Base-by-base conservation (phyloP, 1,140 invertebrate species). In the Dermatophagoides farinae region DNA sequence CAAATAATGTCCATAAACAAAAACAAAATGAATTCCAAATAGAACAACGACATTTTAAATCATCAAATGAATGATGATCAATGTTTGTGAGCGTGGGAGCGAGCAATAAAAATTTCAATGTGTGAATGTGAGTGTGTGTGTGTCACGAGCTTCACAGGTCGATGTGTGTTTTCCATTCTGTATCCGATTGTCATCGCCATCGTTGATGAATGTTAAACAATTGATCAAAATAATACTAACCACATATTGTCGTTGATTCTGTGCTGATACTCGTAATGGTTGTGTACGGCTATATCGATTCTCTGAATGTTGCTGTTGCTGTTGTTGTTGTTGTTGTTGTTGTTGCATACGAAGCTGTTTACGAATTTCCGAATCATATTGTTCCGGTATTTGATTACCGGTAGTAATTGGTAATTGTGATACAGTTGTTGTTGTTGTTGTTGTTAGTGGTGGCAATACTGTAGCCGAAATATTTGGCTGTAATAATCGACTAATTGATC, bases 191-290 rank as follows among this genome's bases (percentile, higher is more conserved):
- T 16, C 41, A 43, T 50, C 5, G 20, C 22, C 5, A 20, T 20
- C 5, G 22, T 20, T 2, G 5, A 20, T 12, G n/a, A 20, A 50
- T 12, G 31, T 38, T 44, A 37, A 38, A 6, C 23, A 37, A n/a
- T n/a, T n/a, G n/a, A n/a, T n/a, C n/a, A 55, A 37, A 55, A 39
- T 55, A 20, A 47, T n/a, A 47, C 58, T 60, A 20, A 60, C 58
- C 23, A 60, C 58, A 60, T 47, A 60, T 40, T 50, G 58, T 23
- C 58, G 41, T 25, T 47, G 58, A 50, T 50, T 60, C n/a, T 60
- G 58, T 60, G 41, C 58, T 11, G 58, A 46, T 11, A 37, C 23
- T 6, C 58, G 25, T 22, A 60, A 23, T 52, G 41, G 58, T 10
- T 12, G 16, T 18, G 57, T 58, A 18, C 53, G 53, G 23, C 53